phyloP scores from a whole-genome alignment of 2,888 invertebrate genomes.

The Mechanitis mazaeus region DNA sequence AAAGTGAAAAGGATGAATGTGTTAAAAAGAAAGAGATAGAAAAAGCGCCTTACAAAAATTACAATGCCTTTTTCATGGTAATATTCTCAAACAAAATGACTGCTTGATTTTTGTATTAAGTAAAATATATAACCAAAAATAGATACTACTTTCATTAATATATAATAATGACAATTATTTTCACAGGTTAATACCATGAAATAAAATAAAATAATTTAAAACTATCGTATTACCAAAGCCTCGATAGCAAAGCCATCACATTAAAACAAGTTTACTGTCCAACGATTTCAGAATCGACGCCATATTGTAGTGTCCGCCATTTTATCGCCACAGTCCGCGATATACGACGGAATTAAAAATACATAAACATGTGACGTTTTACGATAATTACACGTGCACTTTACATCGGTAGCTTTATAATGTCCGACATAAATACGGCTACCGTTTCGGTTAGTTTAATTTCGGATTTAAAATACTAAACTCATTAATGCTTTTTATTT shows the following conservation, averaged over 20 bases:
- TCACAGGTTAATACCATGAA: conserved; percentile 5
- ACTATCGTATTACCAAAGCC: conserved; percentile 24
- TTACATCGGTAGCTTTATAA: conserved; percentile 63
- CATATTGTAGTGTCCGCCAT: conserved; percentile 46
- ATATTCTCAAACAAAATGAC: too few species aligned
- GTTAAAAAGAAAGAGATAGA: too few species aligned
- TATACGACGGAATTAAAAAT: conserved; percentile 73
- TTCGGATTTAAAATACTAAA: conserved; percentile 30
- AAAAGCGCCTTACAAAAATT: too few species aligned
- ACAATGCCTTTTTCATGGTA: too few species aligned
- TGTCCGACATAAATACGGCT: conserved; percentile 43
- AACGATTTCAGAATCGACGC: conserved; percentile 56
- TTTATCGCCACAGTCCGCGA: conserved; percentile 51
- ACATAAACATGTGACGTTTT: conserved; percentile 72
- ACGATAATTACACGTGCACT: conserved; percentile 68
- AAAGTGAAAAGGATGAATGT: too few species aligned
- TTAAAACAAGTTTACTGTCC: conserved; percentile 65
- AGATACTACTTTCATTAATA: background rate
- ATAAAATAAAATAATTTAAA: conserved; percentile 21
- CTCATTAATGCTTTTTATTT: conserved; percentile 29
- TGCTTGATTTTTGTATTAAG: background rate
- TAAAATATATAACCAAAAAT: background rate
- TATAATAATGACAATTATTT: background rate
- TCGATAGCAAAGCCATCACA: conserved; percentile 42
- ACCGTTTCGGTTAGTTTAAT: conserved; percentile 32